These are phyloP conservation scores for Brachionus plicatilis DNA, from an alignment of 1,140 invertebrate species.

Conservation along the genomic window DNA sequence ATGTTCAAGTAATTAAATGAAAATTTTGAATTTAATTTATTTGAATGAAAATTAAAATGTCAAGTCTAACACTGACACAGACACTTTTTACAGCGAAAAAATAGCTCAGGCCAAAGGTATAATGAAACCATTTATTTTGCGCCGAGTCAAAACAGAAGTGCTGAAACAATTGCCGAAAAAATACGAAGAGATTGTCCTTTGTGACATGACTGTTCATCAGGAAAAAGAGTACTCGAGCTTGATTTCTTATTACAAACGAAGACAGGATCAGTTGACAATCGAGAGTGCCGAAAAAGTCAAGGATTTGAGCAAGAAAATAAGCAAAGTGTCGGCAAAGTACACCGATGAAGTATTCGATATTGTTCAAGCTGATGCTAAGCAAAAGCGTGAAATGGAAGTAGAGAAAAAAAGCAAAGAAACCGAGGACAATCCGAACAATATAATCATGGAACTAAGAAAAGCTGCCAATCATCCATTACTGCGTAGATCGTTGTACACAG, in stretches of 20 bases:
- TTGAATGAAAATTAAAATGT: constrained; percentile 43
- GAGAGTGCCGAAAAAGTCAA: constrained; percentile 43
- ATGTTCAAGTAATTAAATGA: too few relatives aligned
- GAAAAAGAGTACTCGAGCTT: constrained; percentile 68
- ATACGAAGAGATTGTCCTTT: constrained; percentile 63
- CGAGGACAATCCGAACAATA: constrained; percentile 54
- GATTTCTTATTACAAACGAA: constrained; percentile 62
- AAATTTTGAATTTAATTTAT: not conserved
- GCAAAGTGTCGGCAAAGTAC: constrained; percentile 61
- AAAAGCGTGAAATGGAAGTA: not conserved
- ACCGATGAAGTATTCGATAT: constrained; percentile 23
- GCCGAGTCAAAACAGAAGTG: constrained; percentile 77
- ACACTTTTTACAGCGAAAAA: constrained; percentile 74
- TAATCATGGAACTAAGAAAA: constrained; percentile 82
- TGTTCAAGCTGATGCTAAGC: not conserved
- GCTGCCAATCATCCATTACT: constrained; percentile 81
- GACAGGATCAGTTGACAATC: not conserved
- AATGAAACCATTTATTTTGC: constrained; percentile 87
- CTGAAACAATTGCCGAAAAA: constrained; percentile 68
- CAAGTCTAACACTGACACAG: constrained; percentile 42
- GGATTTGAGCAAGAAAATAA: constrained; percentile 7
- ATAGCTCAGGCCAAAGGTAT: constrained; percentile 86
- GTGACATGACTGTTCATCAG: constrained; percentile 67
- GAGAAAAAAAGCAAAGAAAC: not conserved
- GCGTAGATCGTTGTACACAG: constrained; percentile 70